Conservation (phyloP, 2,113 vertebrate species). For the Pedionomus torquatus region DNA sequence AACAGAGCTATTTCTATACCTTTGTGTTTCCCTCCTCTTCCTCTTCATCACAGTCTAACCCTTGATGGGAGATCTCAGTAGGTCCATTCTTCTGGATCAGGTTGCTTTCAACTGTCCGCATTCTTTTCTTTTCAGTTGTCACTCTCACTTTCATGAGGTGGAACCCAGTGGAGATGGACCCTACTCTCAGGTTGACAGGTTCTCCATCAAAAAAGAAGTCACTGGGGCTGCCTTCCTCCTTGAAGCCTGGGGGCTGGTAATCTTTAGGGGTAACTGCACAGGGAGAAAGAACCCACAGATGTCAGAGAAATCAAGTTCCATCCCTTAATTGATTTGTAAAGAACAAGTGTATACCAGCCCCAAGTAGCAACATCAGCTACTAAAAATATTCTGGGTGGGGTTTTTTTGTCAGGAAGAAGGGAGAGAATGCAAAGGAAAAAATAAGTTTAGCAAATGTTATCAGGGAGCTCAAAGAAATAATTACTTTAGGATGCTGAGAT, state of each 20-base stretch:
- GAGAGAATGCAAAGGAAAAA: background rate
- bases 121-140: constrained; percentile 69
- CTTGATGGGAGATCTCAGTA: constrained; percentile 69
- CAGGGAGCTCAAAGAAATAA: background rate
- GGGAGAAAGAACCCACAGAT: background rate
- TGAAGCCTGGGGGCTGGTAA: constrained; percentile 82
- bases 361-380: background rate
- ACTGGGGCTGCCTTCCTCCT: constrained; percentile 50
- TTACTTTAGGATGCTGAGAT: background rate
- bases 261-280: constrained; percentile 76
- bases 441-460: background rate
- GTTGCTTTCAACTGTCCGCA: background rate
- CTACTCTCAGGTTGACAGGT: constrained; percentile 71
- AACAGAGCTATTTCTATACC: constrained; percentile 37
- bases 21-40: constrained; percentile 61
- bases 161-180: constrained; percentile 73
- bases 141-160: constrained; percentile 76
- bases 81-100: constrained; percentile 15
- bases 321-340: background rate
- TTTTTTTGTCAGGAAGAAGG: background rate
- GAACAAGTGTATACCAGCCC: background rate
- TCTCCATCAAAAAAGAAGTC: constrained; percentile 71
- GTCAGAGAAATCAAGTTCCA: background rate
- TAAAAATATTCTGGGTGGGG: background rate
- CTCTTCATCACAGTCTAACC: constrained; percentile 75